Percentiles rank a stretch among this genome's conserved stretches.
phyloP scores from a whole-genome alignment of 2,797 vertebrate species.

The Sebastes vulpes region DNA sequence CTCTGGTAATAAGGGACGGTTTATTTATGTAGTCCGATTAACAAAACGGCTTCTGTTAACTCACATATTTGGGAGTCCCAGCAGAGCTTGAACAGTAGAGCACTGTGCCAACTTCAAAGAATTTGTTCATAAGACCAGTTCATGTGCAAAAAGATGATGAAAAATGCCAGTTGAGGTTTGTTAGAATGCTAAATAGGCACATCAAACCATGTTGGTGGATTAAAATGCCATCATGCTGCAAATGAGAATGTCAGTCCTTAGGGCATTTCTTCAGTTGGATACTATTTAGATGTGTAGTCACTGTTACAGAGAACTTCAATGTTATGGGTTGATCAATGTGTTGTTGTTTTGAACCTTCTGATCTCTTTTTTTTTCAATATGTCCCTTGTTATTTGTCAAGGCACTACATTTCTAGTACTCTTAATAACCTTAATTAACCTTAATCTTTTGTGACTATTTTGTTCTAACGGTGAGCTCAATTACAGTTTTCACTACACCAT shows the following conservation, averaged over 20 bases:
- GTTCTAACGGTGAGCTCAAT: background rate
- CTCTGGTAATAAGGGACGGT: background rate
- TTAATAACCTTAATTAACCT: background rate
- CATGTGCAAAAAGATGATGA: background rate
- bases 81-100: background rate
- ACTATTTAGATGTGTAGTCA: background rate
- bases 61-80: background rate
- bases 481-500: background rate
- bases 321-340: too few species aligned
- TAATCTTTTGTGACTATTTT: background rate
- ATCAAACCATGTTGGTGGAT: background rate
- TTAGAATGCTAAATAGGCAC: background rate
- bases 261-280: background rate
- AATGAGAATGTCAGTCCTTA: background rate
- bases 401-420: background rate
- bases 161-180: background rate
- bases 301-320: background rate
- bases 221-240: background rate
- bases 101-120: background rate
- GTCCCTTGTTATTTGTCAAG: background rate
- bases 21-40: background rate
- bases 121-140: background rate
- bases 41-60: background rate
- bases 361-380: background rate
- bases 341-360: background rate